Percentiles rank a stretch among this genome's conserved stretches.
Evolutionary conservation across 2,797 vertebrate species (phyloP).

Genomic region (Poeciliopsis presidionis): DNA sequence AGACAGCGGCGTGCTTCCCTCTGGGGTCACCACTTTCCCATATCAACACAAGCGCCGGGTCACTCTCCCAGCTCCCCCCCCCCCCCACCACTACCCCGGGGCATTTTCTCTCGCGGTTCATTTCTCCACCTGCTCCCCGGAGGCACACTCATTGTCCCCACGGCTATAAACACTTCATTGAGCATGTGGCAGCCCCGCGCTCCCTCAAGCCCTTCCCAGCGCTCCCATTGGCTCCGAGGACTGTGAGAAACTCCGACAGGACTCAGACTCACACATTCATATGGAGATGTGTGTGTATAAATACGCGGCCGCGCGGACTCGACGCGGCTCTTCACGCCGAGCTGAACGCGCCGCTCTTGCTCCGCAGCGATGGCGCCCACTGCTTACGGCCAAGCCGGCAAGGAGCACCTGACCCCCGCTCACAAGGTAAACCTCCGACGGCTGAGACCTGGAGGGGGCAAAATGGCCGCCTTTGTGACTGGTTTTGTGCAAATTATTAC

Average conservation of each 20-base stretch:
- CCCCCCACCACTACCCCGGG: constrained; percentile 33
- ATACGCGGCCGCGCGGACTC: constrained; percentile 75
- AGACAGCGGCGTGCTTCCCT: constrained; percentile 69
- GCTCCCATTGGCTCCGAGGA: constrained; percentile 85
- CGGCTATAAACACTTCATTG: constrained; percentile 82
- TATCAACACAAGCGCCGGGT: constrained; percentile 75
- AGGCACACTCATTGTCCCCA: constrained; percentile 78
- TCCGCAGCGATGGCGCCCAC: constrained; percentile 80
- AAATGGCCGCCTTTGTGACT: too few species aligned
- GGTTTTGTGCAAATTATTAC: too few species aligned
- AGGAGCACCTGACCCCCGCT: constrained; percentile 74
- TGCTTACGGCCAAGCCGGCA: constrained; percentile 67
- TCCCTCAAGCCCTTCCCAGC: constrained; percentile 77
- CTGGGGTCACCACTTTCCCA: constrained; percentile 84
- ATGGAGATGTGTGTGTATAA: constrained; percentile 86
- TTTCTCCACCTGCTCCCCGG: constrained; percentile 84
- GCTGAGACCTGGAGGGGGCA: too few species aligned
- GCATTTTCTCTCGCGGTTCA: constrained; percentile 68
- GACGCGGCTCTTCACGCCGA: constrained; percentile 63
- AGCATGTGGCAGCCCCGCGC: constrained; percentile 81
- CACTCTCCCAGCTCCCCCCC: constrained; percentile 50
- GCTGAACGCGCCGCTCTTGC: constrained; percentile 49
- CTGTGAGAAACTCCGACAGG: constrained; percentile 92
- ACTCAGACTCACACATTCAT: constrained; percentile 89
- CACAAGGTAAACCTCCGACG: constrained; percentile 77